Evolutionary conservation across 2,888 invertebrate species (phyloP).

Genomic region (Hyalella azteca): DNA sequence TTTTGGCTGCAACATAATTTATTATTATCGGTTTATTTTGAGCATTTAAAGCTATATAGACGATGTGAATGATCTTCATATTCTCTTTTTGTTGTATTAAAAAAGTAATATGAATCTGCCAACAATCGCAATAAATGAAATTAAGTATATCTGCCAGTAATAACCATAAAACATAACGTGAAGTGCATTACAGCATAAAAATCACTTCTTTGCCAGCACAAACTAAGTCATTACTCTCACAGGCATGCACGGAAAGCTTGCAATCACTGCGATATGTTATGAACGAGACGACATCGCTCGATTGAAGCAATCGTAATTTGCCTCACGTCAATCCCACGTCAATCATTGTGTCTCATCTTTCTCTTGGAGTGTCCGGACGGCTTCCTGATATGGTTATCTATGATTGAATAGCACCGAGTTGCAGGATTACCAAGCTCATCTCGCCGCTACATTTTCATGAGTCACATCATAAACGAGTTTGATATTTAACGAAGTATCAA

Average conservation of each 20-base stretch:
- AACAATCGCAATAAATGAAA: too few species aligned
- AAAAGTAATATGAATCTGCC: too few species aligned
- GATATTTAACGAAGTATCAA: too few species aligned
- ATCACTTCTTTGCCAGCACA: not conserved
- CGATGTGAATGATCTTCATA: not conserved
- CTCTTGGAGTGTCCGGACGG: not conserved
- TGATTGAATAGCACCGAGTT: conserved; percentile 25
- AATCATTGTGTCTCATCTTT: conserved; percentile 30
- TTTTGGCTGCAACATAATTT: too few species aligned
- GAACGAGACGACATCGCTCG: not conserved
- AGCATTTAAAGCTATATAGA: too few species aligned
- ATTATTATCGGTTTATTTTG: too few species aligned
- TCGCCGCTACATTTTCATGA: not conserved
- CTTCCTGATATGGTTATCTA: conserved; percentile 29
- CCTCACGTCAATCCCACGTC: not conserved
- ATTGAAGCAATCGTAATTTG: not conserved
- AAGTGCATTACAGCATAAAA: too few species aligned
- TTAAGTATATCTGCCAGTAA: too few species aligned
- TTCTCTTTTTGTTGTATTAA: not conserved
- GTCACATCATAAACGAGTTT: too few species aligned
- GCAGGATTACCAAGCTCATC: conserved; percentile 7
- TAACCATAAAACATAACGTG: too few species aligned
- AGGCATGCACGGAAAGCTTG: not conserved
- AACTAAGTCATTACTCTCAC: not conserved
- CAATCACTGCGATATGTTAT: not conserved